Conservation (phyloP, 1,140 invertebrate species). For the Ganaspis sp. region DNA sequence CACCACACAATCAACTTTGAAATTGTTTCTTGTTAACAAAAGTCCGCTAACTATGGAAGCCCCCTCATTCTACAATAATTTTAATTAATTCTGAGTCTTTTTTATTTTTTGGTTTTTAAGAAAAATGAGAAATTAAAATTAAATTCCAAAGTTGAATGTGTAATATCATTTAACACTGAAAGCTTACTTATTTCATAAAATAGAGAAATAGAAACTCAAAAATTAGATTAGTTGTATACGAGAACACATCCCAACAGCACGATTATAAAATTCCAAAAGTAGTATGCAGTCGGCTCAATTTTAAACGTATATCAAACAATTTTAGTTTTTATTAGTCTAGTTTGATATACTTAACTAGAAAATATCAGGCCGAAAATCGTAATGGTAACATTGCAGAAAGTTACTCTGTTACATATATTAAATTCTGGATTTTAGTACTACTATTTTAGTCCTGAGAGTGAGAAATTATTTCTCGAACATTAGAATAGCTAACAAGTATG, state of each 20-base stretch:
- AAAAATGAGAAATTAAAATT: no score
- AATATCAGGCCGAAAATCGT: slow-evolving; percentile 27
- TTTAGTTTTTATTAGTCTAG: neutral
- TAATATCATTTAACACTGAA: neutral
- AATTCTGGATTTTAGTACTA: slow-evolving; percentile 55
- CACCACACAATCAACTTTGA: no score
- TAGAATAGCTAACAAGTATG: neutral
- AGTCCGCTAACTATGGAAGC: no score
- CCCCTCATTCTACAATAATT: no score
- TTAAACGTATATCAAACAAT: neutral
- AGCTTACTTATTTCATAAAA: neutral
- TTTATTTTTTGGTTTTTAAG: no score
- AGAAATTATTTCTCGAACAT: neutral
- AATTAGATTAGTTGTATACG: neutral
- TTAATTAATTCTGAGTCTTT: no score
- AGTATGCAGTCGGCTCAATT: neutral
- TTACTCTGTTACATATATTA: slow-evolving; percentile 59
- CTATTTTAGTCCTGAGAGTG: slow-evolving; percentile 45
- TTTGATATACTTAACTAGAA: neutral
- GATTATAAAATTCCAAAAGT: neutral
- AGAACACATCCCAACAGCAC: neutral
- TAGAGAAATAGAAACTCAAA: neutral
- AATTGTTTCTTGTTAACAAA: no score
- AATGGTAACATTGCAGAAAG: slow-evolving; percentile 38
- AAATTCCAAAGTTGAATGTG: no score